Evolutionary conservation across 2,113 vertebrate genomes (phyloP).

Genomic region (Xenopus tropicalis): UCB_Xtro_10.0 CM004443.2:37253001-37253500

Average conservation of each 20-base stretch:
- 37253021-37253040: no score
- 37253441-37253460: constrained; percentile 58
- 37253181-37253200: constrained; percentile 49
- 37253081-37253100: no score
- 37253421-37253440: constrained; percentile 49
- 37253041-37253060: no score
- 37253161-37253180: constrained; percentile 20
- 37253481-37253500: constrained; percentile 40
- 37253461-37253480: constrained; percentile 52
- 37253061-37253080: no score
- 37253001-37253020: no score
- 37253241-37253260: constrained; percentile 59
- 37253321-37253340: constrained; percentile 49
- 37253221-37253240: constrained; percentile 52
- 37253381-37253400: constrained; percentile 45
- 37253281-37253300: constrained; percentile 47
- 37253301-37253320: constrained; percentile 49
- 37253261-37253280: constrained; percentile 44
- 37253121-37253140: neutral
- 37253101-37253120: neutral
- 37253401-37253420: constrained; percentile 50
- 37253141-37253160: neutral
- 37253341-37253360: constrained; percentile 42
- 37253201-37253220: constrained; percentile 47
- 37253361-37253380: constrained; percentile 46